A percentile compares a stretch with the other conserved stretches of the same genome.
phyloP scores from a whole-genome alignment of 2,888 invertebrate species.

The Mystacides longicornis region DNA sequence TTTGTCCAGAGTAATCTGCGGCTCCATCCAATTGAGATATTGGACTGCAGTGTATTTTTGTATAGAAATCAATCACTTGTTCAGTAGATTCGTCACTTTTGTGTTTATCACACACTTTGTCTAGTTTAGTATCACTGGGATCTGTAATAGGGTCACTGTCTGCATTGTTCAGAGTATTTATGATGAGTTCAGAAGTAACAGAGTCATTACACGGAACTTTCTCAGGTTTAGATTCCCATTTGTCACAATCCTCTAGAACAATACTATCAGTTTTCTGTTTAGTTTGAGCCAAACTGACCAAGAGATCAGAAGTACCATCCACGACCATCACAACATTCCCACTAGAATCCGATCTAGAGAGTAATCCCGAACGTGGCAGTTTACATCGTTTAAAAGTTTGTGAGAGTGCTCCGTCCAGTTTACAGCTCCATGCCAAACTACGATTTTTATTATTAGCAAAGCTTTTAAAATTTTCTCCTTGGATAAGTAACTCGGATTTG shows the following conservation, averaged over 20 bases:
- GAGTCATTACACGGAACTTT: constrained; percentile 6
- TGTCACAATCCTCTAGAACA: constrained; percentile 16
- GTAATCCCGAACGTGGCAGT: constrained; percentile 36
- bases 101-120: constrained; percentile 29
- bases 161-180: background rate
- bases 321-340: constrained; percentile 32
- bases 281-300: constrained; percentile 14
- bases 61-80: constrained; percentile 48
- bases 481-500: constrained; percentile 56
- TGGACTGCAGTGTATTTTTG: constrained; percentile 48
- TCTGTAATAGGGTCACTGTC: background rate
- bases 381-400: constrained; percentile 64
- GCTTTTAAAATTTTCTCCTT: constrained; percentile 44
- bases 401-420: constrained; percentile 55
- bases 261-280: constrained; percentile 20
- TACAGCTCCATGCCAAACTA: constrained; percentile 62
- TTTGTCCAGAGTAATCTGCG: constrained; percentile 55
- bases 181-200: constrained; percentile 4
- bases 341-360: constrained; percentile 26
- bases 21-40: constrained; percentile 65
- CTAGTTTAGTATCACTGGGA: background rate
- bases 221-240: constrained; percentile 17
- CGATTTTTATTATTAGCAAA: constrained; percentile 49
- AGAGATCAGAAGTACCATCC: constrained; percentile 29
- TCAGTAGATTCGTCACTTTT: constrained; percentile 43